These are phyloP conservation scores for Phrynosoma platyrhinos DNA, from an alignment of 2,113 vertebrate genomes.

Conservation along the genomic window DNA sequence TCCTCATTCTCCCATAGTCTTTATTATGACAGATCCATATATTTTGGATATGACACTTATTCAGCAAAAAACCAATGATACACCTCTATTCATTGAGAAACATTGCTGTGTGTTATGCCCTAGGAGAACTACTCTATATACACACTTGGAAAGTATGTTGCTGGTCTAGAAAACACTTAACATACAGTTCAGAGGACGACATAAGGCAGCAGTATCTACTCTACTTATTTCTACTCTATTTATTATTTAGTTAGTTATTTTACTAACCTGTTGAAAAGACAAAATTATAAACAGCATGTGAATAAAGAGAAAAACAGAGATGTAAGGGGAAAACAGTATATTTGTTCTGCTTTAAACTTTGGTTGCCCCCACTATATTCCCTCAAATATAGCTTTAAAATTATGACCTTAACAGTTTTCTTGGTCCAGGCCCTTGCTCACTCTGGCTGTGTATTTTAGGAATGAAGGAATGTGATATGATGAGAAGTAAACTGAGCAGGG, in stretches of 20 bases:
- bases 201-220: not conserved
- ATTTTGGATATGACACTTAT: no score
- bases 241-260: not conserved
- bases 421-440: not conserved
- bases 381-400: not conserved
- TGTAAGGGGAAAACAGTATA: no score
- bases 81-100: not conserved
- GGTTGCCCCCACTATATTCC: not conserved
- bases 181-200: not conserved
- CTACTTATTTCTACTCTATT: not conserved
- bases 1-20: no score
- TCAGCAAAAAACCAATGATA: not conserved
- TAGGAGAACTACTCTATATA: not conserved
- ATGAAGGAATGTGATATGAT: not conserved
- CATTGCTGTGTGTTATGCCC: no score
- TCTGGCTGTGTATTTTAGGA: slow-evolving; percentile 6
- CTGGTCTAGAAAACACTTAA: not conserved
- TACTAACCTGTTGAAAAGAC: not conserved
- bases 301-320: not conserved
- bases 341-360: not conserved
- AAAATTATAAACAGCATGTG: not conserved
- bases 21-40: no score
- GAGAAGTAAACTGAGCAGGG: not conserved
- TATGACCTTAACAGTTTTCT: not conserved
- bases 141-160: not conserved